phyloP scores from a whole-genome alignment of 2,888 invertebrate genomes.

The Apotomis capreana region DNA sequence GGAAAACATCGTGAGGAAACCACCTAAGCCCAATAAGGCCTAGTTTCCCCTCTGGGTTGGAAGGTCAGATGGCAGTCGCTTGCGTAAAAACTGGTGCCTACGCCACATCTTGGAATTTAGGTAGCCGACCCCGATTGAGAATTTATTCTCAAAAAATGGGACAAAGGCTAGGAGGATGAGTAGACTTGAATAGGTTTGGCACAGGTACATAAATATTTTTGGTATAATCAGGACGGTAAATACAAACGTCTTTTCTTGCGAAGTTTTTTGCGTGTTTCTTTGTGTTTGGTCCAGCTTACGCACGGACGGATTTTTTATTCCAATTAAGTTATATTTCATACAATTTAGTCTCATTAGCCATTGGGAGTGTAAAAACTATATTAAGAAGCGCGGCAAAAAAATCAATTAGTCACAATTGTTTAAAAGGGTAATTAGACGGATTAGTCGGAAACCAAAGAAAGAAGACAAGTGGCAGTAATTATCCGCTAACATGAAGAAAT shows the following conservation, averaged over 20 bases:
- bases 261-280: background rate
- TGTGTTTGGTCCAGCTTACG: background rate
- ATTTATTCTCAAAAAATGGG: no score
- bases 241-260: background rate
- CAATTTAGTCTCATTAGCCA: conserved; percentile 1
- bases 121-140: no score
- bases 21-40: no score
- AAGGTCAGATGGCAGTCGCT: no score
- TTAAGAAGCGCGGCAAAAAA: background rate
- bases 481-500: background rate
- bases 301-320: conserved; percentile 32
- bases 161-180: no score
- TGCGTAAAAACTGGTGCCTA: no score
- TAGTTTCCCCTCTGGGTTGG: no score
- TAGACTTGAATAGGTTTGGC: no score
- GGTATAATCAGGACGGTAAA: background rate
- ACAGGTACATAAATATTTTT: no score
- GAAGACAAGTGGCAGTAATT: background rate
- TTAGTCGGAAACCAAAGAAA: background rate
- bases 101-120: no score
- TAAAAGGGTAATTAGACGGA: conserved; percentile 2
- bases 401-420: background rate
- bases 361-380: background rate
- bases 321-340: conserved; percentile 4
- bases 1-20: no score